Evolutionary conservation across 2,113 vertebrate species (phyloP).

Genomic region (Empidonax alnorum): DNA sequence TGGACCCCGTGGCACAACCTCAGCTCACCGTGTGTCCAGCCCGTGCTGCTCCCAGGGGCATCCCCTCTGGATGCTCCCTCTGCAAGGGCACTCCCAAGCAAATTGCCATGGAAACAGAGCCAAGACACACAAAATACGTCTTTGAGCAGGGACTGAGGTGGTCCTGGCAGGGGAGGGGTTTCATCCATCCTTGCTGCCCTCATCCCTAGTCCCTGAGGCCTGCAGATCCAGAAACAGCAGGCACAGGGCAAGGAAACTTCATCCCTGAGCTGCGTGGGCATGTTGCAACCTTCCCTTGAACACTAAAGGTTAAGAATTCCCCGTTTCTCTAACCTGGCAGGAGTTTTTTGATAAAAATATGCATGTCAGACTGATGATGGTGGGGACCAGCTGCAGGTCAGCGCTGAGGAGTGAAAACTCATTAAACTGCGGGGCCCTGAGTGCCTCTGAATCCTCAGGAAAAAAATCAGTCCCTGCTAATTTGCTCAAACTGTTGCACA

Average conservation of each 20-base stretch:
- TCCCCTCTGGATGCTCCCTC: background rate
- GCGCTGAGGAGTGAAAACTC: background rate
- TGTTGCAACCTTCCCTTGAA: background rate
- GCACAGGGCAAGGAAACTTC: background rate
- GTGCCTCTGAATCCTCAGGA: background rate
- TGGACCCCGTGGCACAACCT: accelerated
- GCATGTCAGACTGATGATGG: accelerated
- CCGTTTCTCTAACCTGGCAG: background rate
- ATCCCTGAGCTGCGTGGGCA: background rate
- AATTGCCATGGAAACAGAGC: conserved; percentile 30
- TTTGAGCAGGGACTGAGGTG: background rate
- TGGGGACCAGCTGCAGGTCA: background rate
- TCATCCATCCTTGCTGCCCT: background rate
- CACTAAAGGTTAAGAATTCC: background rate
- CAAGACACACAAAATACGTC: background rate
- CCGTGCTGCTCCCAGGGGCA: background rate
- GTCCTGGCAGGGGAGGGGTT: background rate
- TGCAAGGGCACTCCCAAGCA: background rate
- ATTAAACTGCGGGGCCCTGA: accelerated
- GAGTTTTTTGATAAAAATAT: background rate
- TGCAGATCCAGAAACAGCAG: background rate
- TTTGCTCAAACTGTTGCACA: background rate
- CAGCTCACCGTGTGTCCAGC: accelerated
- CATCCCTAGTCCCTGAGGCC: background rate
- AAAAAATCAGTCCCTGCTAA: background rate